Evolutionary conservation across 2,888 invertebrate species (phyloP), one percentile per base, ranked within the genome.

Genomic region (Brachyopa scutellaris): DNA sequence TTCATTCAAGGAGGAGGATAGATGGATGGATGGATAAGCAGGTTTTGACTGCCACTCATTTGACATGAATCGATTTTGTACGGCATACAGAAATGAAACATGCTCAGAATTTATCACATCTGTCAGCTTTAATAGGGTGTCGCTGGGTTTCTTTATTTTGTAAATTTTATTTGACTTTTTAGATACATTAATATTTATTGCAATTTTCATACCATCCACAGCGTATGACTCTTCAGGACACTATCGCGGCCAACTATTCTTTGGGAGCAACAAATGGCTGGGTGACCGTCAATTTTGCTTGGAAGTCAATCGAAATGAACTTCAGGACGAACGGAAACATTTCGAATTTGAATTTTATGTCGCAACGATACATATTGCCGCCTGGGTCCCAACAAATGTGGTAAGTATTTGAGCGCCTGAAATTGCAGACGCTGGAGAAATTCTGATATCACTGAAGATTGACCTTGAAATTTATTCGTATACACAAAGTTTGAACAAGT

Each of bases 251-350:
- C 95, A 95, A 88, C 93, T 95, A 85, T 92, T 95, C 86, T 96
- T 95, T 87, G 96, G 95, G 13, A 95, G 95, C 88, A 95, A 95
- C 88, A 95, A 94, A 90, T 96, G 96, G 96, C 90, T 95, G 86
- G 96, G 96, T 2, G 95, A 95, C 51, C 92, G 93, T 84, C 91
- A 92, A 51, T 92, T 94, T 38, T 96, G 96, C 88, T 87, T 90
- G 19, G 96, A 96, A 87, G 91, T 91, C 1, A 90, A 90, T 70
- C 85, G 86, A 0, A 87, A 88, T 55, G 40, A 85, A 45, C 73
- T 84, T 0, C 85, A 84, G 0, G 86, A 85, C 36, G 85, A 88
- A 23, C 87, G 88, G 1, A 88, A 88, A 51, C 88, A 88, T 78
- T 87, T 90, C 17, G 87, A 89, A 61, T 85, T 90, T 85, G 88